Conservation (phyloP, 2,888 invertebrate genomes). For the Oscheius sp. region DNA sequence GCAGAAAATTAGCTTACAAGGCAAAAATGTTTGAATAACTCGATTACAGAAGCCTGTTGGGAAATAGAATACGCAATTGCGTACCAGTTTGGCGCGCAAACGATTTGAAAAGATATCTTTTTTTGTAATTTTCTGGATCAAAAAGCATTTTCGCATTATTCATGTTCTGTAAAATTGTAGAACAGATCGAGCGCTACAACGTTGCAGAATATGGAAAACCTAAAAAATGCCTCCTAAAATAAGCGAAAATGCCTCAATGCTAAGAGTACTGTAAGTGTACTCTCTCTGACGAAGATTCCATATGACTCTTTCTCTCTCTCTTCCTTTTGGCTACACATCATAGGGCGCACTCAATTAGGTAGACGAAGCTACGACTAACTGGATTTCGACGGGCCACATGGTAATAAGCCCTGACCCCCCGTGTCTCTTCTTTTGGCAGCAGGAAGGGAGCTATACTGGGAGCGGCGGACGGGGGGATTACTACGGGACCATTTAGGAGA, state of each 20-base stretch:
- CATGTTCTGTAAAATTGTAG: too few species aligned
- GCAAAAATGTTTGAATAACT: too few species aligned
- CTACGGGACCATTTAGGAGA: background rate
- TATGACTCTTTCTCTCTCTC: background rate
- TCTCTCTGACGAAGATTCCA: constrained; percentile 19
- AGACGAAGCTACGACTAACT: constrained; percentile 23
- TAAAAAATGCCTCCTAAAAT: too few species aligned
- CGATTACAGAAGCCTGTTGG: too few species aligned
- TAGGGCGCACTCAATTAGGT: constrained; percentile 34
- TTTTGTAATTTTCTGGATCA: background rate
- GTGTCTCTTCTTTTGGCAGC: background rate
- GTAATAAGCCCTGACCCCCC: constrained; percentile 26
- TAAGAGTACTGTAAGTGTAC: constrained; percentile 13
- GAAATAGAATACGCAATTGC: too few species aligned
- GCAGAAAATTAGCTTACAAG: too few species aligned
- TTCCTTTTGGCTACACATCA: constrained; percentile 13
- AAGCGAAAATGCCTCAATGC: background rate
- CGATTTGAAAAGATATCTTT: too few species aligned
- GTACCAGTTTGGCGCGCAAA: too few species aligned
- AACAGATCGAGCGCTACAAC: too few species aligned
- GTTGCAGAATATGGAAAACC: too few species aligned
- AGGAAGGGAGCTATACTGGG: background rate
- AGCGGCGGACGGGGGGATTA: background rate
- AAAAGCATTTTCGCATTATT: background rate
- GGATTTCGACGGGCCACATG: constrained; percentile 30